A percentile compares a stretch with the other conserved stretches of the same genome.
These are phyloP conservation scores for Elanus axillaris DNA, from an alignment of 2,113 vertebrate genomes.

Conservation along the genomic window DNA sequence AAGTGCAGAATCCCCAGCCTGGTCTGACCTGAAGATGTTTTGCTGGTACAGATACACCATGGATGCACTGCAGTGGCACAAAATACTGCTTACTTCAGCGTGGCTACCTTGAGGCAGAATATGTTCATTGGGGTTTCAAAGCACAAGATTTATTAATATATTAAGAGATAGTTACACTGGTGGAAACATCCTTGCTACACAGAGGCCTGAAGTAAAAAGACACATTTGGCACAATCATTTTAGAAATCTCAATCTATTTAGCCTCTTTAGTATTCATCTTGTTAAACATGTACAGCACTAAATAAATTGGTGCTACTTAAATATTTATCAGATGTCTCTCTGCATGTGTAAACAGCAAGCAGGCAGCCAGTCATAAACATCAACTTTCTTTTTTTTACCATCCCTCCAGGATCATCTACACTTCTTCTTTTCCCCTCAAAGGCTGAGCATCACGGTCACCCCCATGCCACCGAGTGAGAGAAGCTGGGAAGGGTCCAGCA, in stretches of 20 bases:
- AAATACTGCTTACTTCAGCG: not conserved
- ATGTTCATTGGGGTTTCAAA: not conserved
- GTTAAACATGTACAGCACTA: conserved; percentile 54
- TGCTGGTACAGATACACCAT: not conserved
- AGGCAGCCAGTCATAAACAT: not conserved
- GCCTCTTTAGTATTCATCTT: conserved; percentile 52
- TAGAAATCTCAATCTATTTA: conserved; percentile 48
- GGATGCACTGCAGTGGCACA: not conserved
- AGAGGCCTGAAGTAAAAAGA: not conserved
- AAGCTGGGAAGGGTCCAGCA: accelerated
- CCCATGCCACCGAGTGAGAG: not conserved
- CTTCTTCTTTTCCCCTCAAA: not conserved
- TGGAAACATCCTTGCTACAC: not conserved
- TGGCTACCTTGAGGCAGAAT: not conserved
- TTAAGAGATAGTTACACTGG: not conserved
- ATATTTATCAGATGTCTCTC: conserved; percentile 58
- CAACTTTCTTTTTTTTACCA: not conserved
- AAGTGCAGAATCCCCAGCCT: not conserved
- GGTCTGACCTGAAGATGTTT: not conserved
- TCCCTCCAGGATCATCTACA: not conserved
- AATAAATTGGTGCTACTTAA: conserved; percentile 48
- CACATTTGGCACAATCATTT: not conserved
- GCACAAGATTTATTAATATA: not conserved
- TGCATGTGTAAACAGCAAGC: conserved; percentile 21
- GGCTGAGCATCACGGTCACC: not conserved